These are phyloP conservation scores for Norana najaformis DNA, from an alignment of 2,888 invertebrate species.

Conservation along the genomic window DNA sequence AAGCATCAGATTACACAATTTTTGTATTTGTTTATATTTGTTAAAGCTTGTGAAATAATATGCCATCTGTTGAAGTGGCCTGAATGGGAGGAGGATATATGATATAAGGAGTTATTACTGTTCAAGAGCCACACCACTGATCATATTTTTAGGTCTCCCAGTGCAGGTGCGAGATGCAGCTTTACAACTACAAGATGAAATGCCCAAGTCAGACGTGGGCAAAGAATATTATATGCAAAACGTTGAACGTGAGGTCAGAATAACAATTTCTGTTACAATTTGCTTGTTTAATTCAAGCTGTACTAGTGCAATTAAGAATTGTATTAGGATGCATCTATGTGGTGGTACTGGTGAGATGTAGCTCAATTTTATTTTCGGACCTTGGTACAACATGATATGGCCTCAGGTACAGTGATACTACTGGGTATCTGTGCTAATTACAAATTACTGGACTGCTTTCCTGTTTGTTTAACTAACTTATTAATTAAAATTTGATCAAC, in stretches of 20 bases:
- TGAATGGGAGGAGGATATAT: no score
- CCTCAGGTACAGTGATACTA: no score
- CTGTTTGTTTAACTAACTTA: no score
- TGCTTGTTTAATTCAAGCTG: not conserved
- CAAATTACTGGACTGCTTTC: no score
- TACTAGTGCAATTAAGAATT: not conserved
- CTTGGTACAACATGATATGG: no score
- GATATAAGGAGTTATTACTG: no score
- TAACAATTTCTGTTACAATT: not conserved
- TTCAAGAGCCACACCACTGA: not conserved
- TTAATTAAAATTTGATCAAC: not conserved
- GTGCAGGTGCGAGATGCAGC: conserved; percentile 83
- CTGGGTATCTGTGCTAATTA: no score
- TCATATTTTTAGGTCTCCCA: conserved; percentile 63
- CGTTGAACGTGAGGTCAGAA: conserved; percentile 76
- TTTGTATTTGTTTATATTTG: not conserved
- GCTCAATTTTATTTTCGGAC: no score
- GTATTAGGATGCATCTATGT: not conserved
- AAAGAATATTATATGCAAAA: conserved; percentile 92
- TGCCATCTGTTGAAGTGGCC: not conserved
- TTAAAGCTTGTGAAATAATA: not conserved
- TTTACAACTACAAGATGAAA: conserved; percentile 80
- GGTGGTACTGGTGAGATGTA: not conserved
- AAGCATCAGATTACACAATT: not conserved
- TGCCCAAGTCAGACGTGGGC: conserved; percentile 91